Percentiles rank a stretch among this genome's conserved stretches.
Conservation (phyloP, 1,140 invertebrate species). For the Glossosoma conforme region DNA sequence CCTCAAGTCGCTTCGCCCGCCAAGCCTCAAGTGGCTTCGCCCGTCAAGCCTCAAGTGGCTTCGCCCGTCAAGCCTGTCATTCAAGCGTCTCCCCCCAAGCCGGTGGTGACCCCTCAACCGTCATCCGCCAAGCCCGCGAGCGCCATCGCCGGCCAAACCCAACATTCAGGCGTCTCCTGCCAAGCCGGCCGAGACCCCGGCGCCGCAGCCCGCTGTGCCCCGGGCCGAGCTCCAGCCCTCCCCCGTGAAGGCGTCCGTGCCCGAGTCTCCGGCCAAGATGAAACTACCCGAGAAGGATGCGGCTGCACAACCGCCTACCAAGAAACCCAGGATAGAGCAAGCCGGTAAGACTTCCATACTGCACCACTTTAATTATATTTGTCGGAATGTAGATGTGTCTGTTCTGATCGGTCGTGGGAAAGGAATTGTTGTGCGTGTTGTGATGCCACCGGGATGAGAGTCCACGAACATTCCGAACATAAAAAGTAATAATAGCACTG, state of each 20-base stretch:
- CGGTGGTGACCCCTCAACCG: neutral
- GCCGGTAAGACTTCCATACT: too few species aligned
- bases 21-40: neutral
- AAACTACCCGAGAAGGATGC: too few species aligned
- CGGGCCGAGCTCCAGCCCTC: neutral
- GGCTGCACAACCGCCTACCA: too few species aligned
- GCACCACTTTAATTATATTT: too few species aligned
- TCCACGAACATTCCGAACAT: too few species aligned
- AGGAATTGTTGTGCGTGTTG: too few species aligned
- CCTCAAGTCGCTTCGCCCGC: neutral
- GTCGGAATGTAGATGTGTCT: too few species aligned
- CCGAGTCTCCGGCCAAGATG: too few species aligned
- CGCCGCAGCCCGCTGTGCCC: neutral
- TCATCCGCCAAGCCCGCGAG: neutral
- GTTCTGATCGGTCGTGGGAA: too few species aligned
- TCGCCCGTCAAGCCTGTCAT: conserved; percentile 1
- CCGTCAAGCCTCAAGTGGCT: neutral
- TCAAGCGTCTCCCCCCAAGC: conserved; percentile 5
- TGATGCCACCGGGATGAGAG: too few species aligned
- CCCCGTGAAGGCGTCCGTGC: neutral
- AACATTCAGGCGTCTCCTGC: neutral
- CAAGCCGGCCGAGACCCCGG: neutral
- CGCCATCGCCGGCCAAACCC: neutral
- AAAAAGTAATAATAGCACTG: too few species aligned
- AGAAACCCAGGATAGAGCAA: too few species aligned